Evolutionary conservation across 2,797 vertebrate species (phyloP), one percentile per base, ranked within the genome.

Genomic region (Microtus agrestis): DNA sequence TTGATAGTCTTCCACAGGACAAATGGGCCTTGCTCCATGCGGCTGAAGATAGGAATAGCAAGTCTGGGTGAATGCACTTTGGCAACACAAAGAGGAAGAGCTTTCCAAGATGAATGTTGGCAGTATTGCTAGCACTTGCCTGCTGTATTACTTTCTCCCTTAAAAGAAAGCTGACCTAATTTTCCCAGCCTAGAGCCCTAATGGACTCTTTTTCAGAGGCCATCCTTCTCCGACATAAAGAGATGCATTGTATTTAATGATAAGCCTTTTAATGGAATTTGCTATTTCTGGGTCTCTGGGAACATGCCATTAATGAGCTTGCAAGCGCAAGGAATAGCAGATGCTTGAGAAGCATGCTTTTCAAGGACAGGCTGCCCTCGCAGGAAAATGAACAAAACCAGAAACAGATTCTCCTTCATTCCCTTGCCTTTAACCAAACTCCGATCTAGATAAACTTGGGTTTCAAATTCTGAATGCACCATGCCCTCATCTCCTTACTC

Each of bases 211-310:
- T 92, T 90, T 96, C 93, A 84, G 82, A 92, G 82, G 93, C 95
- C 65, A 94, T 93, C 96, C 65, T 96, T 96, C 87, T 95, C 90
- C 79, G 67, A 79, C 92, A 97, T 96, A 97, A 97, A 96, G 91
- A 95, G 94, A 88, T 86, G 95, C 71, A 96, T 91, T 97, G 97
- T 98, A 67, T 95, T 96, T 96, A 94, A 95, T 91, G 94, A 97
- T 97, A 97, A 97, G 94, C 65, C 89, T 93, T 96, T 96, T 96
- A 96, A 96, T 97, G 97, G 96, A 96, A 96, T 95, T 96, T 95
- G 93, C 94, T 97, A 97, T 97, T 97, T 97, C 96, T 96, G 86
- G 90, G 88, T 93, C 95, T 97, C 94, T 82, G 94, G 94, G 94
- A 97, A 97, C 94, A 85, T 27, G 92, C 12, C 76, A 91, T 92